phyloP scores from a whole-genome alignment of 2,888 invertebrate genomes.

The Ypsolopha sequella region DNA sequence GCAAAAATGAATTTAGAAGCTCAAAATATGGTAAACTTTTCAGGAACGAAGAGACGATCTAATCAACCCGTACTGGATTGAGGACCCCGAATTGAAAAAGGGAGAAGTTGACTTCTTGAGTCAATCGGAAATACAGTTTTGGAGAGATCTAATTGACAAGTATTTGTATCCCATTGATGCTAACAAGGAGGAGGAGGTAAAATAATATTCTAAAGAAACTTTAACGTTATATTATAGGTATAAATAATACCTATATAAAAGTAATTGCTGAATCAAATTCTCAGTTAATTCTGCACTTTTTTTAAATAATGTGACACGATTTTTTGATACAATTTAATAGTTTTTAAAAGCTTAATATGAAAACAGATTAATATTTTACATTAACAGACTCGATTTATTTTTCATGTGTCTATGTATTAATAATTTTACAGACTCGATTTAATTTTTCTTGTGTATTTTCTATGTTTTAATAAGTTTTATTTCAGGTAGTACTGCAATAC shows the following conservation, averaged over 20 bases:
- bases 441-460: not conserved
- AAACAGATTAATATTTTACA: too few relatives aligned
- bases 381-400: not conserved
- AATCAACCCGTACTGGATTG: constrained; percentile 95
- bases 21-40: constrained; percentile 9
- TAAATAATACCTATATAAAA: too few relatives aligned
- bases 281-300: not conserved
- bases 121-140: constrained; percentile 89
- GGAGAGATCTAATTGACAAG: constrained; percentile 94
- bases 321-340: not conserved
- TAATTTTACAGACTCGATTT: not conserved
- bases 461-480: not conserved
- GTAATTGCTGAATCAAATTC: not conserved
- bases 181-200: constrained; percentile 92
- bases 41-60: constrained; percentile 84
- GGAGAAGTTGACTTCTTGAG: constrained; percentile 91
- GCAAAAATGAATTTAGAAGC: not conserved
- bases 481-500: constrained; percentile 12
- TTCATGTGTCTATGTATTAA: not conserved
- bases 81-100: constrained; percentile 88
- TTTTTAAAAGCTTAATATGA: too few relatives aligned
- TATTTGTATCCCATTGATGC: constrained; percentile 95
- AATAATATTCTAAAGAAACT: not conserved
- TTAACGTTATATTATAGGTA: too few relatives aligned
- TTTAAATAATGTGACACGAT: not conserved